Percentiles rank a stretch among this genome's conserved stretches.
phyloP scores from a whole-genome alignment of 2,888 invertebrate species.

The Alentia gelatinosa region DNA sequence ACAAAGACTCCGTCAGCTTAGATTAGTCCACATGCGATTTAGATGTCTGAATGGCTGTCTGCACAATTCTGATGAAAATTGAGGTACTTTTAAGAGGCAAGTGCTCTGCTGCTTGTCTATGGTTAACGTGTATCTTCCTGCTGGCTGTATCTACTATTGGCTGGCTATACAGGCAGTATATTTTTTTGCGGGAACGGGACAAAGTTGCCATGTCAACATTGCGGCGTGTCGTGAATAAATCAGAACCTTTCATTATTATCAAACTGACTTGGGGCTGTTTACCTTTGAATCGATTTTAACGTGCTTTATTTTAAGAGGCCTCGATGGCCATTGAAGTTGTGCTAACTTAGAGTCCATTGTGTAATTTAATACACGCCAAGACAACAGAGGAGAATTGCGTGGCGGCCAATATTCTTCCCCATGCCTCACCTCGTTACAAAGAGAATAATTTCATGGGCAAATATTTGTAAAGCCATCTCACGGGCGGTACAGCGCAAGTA shows the following conservation, averaged over 20 bases:
- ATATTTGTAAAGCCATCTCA: conserved; percentile 4
- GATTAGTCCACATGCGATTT: too few relatives aligned
- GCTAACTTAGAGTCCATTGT: not conserved
- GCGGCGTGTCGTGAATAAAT: not conserved
- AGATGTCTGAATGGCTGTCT: too few relatives aligned
- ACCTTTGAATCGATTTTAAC: not conserved
- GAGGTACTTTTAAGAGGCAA: too few relatives aligned
- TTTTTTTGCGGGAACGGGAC: not conserved
- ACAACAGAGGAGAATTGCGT: not conserved
- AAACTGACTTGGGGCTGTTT: not conserved
- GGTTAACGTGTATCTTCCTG: too few relatives aligned
- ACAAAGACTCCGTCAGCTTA: too few relatives aligned
- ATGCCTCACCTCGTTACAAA: conserved; percentile 5
- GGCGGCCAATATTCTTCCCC: not conserved
- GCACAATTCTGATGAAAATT: too few relatives aligned
- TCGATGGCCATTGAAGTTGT: not conserved
- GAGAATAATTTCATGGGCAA: not conserved
- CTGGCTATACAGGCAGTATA: too few relatives aligned
- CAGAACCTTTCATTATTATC: conserved; percentile 17
- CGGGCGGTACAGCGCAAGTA: too few relatives aligned
- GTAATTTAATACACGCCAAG: not conserved
- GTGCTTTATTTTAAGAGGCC: not conserved
- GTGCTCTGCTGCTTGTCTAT: too few relatives aligned
- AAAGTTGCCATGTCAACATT: not conserved
- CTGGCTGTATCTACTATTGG: too few relatives aligned